Base-by-base conservation (phyloP, 2,888 invertebrate genomes). In the Drosophila paramelanica region DNA sequence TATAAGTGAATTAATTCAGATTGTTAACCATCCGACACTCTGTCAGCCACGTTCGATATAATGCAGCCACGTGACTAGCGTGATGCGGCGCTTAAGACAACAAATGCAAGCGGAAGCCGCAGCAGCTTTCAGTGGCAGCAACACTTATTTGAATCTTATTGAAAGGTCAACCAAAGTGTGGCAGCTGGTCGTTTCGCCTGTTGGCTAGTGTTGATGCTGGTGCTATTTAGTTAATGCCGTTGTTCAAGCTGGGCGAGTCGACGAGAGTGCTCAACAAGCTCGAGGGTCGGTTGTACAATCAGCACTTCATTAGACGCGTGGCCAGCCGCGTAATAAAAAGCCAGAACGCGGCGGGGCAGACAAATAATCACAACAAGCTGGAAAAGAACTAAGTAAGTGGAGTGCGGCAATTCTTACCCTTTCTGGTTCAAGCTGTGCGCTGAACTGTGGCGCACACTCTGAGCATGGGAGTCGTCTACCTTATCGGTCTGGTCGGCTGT, bases 131-230 rank as follows among this genome's bases (percentile, higher is more conserved):
- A 62, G 64, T 47, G 41, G 31, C 52, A 49, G 52, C 68, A 46
- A 43, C 70, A 73, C 71, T 80, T 76, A 74, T 73, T 73, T 73
- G 60, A 76, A 87, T 79, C 73, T 53, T 80, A 84, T 82, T 84
- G 77, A 90, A 90, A 90, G 91, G 90, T 90, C 91, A 90, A 90
- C 85, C 86, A 73, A 82, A 85, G 89, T 90, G 90, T 82, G 79
- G 81, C 74, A 59, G 68, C 51, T 64, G 47, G 49, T 27, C 47
- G 61, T 45, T 57, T 25, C 33, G 49, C 23, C 41, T 64, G 51
- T 33, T 50, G 31, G 31, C 31, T 11, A 52, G n/a, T 62, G 42
- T 42, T 38, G 31, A 13, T 52, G 50, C 38, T 52, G 53, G 5
- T 20, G n/a, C 39, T 45, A 46, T 38, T 50, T 50, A 45, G 14